phyloP scores from a whole-genome alignment of 2,113 vertebrate species.

The Neomonachus schauinslandi region DNA sequence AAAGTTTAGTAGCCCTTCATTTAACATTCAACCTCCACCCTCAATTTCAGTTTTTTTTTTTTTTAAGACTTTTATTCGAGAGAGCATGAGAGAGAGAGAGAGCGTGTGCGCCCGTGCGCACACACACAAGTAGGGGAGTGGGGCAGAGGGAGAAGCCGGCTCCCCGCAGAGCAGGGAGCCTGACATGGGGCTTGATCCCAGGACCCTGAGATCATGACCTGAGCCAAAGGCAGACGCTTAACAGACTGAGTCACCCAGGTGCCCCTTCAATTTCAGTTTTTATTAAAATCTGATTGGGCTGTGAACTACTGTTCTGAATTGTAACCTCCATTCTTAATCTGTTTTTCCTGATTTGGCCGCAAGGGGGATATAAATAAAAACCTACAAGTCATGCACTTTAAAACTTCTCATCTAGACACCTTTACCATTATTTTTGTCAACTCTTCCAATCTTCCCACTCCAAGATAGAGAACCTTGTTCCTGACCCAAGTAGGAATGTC shows the following conservation, averaged over 20 bases:
- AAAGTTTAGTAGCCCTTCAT: constrained; percentile 1
- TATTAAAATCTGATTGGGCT: constrained; percentile 42
- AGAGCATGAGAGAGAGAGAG: too few relatives aligned
- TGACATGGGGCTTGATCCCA: too few relatives aligned
- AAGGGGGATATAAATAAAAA: constrained; percentile 27
- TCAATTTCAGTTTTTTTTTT: constrained; percentile 36
- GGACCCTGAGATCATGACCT: too few relatives aligned
- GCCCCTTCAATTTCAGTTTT: background rate
- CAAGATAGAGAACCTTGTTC: background rate
- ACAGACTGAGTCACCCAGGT: too few relatives aligned
- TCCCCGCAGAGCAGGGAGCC: too few relatives aligned
- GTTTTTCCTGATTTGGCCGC: constrained; percentile 4
- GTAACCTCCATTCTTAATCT: background rate
- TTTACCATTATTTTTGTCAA: constrained; percentile 34
- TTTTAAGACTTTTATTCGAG: too few relatives aligned
- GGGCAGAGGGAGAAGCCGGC: too few relatives aligned
- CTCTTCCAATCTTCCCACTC: background rate
- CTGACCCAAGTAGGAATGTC: background rate
- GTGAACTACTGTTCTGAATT: constrained; percentile 33
- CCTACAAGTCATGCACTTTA: background rate
- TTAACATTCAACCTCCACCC: background rate
- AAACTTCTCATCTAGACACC: background rate
- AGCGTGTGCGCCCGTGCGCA: too few relatives aligned
- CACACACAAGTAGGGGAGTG: too few relatives aligned
- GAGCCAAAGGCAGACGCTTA: too few relatives aligned